phyloP scores from a whole-genome alignment of 2,113 vertebrate genomes.

The Phaethornis superciliosus region DNA sequence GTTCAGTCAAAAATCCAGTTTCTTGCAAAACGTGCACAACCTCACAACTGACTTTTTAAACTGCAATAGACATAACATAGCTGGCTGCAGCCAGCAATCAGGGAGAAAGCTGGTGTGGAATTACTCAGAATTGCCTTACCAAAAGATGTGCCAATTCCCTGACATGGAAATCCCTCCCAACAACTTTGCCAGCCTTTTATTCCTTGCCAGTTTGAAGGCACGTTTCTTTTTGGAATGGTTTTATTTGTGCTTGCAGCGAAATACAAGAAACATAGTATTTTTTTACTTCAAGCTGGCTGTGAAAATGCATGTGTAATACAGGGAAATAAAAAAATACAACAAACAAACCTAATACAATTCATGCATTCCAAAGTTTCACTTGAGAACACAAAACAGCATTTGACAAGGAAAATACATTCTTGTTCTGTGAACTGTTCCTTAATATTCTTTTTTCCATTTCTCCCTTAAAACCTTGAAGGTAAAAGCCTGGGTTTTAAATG shows the following conservation, averaged over 20 bases:
- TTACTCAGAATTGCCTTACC: not conserved
- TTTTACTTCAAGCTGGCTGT: slow-evolving; percentile 12
- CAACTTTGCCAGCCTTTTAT: slow-evolving; percentile 53
- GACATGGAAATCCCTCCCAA: not conserved
- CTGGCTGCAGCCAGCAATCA: not conserved
- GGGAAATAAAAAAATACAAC: not conserved
- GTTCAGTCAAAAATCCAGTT: not conserved
- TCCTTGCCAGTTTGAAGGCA: slow-evolving; percentile 31
- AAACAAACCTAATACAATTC: not conserved
- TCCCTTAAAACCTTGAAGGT: not conserved
- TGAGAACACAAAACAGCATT: not conserved
- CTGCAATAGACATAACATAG: not conserved
- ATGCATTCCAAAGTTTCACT: not conserved
- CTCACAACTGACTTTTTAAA: not conserved
- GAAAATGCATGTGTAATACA: not conserved
- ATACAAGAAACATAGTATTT: not conserved
- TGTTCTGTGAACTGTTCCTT: not conserved
- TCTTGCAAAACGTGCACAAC: not conserved
- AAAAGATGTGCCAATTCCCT: slow-evolving; percentile 33
- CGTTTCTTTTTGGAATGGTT: not conserved
- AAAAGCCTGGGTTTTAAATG: slow-evolving; percentile 8
- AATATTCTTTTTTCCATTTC: not conserved
- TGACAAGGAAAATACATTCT: not conserved
- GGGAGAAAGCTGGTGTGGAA: not conserved
- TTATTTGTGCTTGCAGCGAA: not conserved